These are phyloP conservation scores for Sturmia bella DNA, from an alignment of 2,888 invertebrate species.

Conservation along the genomic window DNA sequence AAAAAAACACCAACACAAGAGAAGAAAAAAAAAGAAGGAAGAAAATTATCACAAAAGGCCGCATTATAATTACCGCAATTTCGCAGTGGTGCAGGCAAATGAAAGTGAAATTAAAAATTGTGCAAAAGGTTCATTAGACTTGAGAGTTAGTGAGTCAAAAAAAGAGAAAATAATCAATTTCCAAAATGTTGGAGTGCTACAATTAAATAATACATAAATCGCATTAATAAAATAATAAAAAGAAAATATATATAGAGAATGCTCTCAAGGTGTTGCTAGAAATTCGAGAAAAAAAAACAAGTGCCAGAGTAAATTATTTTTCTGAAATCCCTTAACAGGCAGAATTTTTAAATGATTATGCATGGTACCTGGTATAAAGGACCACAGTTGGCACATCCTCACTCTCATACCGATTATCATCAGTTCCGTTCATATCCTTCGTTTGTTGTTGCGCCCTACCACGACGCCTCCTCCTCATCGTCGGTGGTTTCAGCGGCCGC, in stretches of 20 bases:
- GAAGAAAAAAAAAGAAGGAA: not conserved
- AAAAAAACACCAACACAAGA: not conserved
- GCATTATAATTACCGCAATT: conserved; percentile 61
- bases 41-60: conserved; percentile 25
- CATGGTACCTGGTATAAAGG: conserved; percentile 82
- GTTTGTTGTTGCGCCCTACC: conserved; percentile 80
- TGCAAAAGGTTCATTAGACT: conserved; percentile 11
- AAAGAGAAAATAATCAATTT: too few relatives aligned
- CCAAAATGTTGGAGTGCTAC: too few relatives aligned
- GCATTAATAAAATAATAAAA: too few relatives aligned
- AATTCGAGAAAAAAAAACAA: conserved; percentile 1
- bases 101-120: conserved; percentile 6
- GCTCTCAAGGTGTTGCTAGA: too few relatives aligned
- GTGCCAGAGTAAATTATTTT: not conserved
- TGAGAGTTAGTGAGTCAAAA: too few relatives aligned
- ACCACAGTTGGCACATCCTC: conserved; percentile 80
- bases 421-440: conserved; percentile 81
- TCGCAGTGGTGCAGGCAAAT: conserved; percentile 37
- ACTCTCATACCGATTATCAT: conserved; percentile 76
- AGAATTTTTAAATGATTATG: conserved; percentile 79
- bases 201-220: too few relatives aligned
- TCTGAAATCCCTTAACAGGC: conserved; percentile 13
- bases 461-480: conserved; percentile 73
- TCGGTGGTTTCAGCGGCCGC: conserved; percentile 47
- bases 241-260: too few relatives aligned